Evolutionary conservation across 2,888 invertebrate species (phyloP), one percentile per base, ranked within the genome.

Genomic region (Camptogramma bilineatum): DNA sequence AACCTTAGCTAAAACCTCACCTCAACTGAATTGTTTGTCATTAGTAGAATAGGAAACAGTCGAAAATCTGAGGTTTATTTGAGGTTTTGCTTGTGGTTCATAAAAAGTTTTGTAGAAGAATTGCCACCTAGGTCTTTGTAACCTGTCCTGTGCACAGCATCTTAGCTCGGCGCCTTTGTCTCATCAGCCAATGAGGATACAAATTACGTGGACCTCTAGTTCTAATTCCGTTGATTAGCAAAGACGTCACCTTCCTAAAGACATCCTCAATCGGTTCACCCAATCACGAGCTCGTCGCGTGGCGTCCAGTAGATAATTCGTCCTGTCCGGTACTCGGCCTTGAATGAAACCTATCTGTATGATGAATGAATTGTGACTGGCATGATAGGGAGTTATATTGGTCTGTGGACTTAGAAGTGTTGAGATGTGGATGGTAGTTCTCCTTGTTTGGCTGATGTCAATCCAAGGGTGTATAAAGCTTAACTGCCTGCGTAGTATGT

Each of bases 261-360:
- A 72, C 72, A 75, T 77, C 75, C 73, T 75, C 70, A 73, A 70
- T 69, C 62, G 65, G 52, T 60, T 34, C 76, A 73, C 74, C 70
- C 73, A 57, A 70, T 70, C 77, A 75, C 76, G 76, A 68, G 73
- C 65, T 69, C 39, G 46, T 55, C 54, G 52, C 74, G 75, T 75
- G 79, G 66, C 69, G 68, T 63, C 69, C 76, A 81, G 81, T 81
- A 80, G 69, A 77, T 84, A 84, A 83, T 82, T 77, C 78, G 70
- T 62, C 55, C 73, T 77, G 74, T 83, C 83, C 84, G 82, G 79
- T 58, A 31, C 57, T 56, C 74, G 81, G 74, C 83, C 83, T 83
- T 84, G 80, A 76, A 61, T 61, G 44, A 9, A 56, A 54, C 47
- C 52, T 59, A 55, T 55, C 59, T 59, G 64, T 28, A 52, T 48